A percentile compares a stretch with the other conserved stretches of the same genome.
Conservation (phyloP, 2,797 vertebrate species). For the Platyrinchus mystaceus region DNA sequence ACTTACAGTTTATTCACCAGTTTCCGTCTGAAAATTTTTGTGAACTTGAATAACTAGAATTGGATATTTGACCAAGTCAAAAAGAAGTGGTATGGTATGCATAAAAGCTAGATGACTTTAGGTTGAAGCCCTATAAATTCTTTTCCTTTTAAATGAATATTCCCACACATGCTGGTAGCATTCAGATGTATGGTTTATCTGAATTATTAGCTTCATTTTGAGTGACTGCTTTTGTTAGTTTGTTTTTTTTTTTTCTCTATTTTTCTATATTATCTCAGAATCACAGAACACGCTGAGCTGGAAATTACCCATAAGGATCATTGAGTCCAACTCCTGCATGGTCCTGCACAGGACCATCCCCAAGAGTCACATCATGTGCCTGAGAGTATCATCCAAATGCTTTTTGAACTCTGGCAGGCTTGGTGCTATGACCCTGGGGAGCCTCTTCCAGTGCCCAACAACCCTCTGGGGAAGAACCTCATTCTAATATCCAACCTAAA, state of each 20-base stretch:
- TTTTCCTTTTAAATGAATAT: neutral
- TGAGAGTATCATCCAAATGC: neutral
- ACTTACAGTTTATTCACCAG: neutral
- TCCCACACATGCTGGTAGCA: neutral
- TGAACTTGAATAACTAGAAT: neutral
- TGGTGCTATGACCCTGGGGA: neutral
- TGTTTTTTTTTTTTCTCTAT: neutral
- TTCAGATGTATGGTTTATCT: neutral
- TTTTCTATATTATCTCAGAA: neutral
- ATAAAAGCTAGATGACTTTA: neutral
- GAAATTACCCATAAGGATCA: neutral
- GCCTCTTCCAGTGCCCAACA: neutral
- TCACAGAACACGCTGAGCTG: neutral
- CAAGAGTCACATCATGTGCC: neutral
- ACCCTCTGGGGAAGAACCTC: neutral
- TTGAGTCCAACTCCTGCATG: neutral
- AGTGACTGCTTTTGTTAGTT: neutral
- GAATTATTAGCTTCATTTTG: neutral
- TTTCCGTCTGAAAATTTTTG: neutral
- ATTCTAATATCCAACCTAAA: neutral
- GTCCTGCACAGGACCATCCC: neutral
- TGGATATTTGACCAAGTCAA: neutral
- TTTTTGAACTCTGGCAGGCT: neutral
- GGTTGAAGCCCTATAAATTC: neutral
- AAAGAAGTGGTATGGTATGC: neutral